Evolutionary conservation across 1,140 invertebrate species (phyloP), one percentile per base, ranked within the genome.

Genomic region (Stegodyphus dumicola): DNA sequence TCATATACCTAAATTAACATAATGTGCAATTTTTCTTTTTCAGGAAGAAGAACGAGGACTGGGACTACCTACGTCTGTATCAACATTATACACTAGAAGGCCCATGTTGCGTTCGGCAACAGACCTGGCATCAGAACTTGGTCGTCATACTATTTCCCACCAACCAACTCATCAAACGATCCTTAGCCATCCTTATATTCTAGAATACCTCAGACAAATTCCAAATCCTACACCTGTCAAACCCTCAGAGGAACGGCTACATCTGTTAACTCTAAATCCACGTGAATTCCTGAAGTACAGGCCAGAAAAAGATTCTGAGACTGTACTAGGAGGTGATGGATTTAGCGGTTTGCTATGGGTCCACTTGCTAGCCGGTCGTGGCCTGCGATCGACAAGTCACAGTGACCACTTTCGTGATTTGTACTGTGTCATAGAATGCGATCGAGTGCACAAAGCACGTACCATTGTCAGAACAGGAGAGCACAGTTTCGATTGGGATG

Each of bases 401-500:
- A 77, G 74, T 64, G 87, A 87, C 64, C 87, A 87, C 48, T 86
- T 86, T 53, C 92, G 96, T 86, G 97, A 99, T 91, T 92, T 99
- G 17, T 99, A 99, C 90, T 99, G 97, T 90, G 98, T 99, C 5
- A 92, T 99, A 56, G 97, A 99, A 90, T 97, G 97, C 89, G 98
- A 99, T 91, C 94, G 97, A 87, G 95, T 99, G 9, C 98, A 99
- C 91, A 99, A 99, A 92, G 98, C 98, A 5, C 91, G 98, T 49
- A 99, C 98, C 6, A 97, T 99, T 81, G 97, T 99, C n/a, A 93
- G 97, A 71, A 98, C 96, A 9, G 98, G 98, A 18, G 98, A 99
- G 90, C 93, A 98, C 11, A 97, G 98, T 90, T 99, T 99, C 90
- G 97, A 99, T 91, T 99, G 98, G 98, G 97, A 99, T 89, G 98